These are phyloP conservation scores for Apamea epomidion DNA, from an alignment of 2,888 invertebrate species.

Conservation along the genomic window DNA sequence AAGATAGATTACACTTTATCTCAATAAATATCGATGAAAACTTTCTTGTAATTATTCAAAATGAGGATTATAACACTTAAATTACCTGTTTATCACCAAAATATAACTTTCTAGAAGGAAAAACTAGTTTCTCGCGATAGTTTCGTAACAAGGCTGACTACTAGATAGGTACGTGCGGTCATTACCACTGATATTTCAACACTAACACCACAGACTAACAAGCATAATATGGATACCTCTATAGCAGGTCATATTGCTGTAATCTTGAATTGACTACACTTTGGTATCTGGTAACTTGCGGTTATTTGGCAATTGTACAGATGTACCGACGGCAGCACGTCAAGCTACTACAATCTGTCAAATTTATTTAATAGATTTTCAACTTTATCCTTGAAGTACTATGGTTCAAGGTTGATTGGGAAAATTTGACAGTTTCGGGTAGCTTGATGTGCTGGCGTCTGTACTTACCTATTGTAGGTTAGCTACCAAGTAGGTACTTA, in stretches of 20 bases:
- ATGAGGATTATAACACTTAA: not conserved
- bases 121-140: not conserved
- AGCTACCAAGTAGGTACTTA: too few species aligned
- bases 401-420: too few species aligned
- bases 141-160: constrained; percentile 3
- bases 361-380: too few species aligned
- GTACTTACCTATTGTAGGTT: not conserved
- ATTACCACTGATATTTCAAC: constrained; percentile 17
- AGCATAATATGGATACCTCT: constrained; percentile 8
- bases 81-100: not conserved
- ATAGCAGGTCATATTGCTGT: constrained; percentile 20
- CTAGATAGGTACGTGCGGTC: constrained; percentile 33
- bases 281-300: not conserved
- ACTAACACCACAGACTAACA: constrained; percentile 34
- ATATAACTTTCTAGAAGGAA: not conserved
- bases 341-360: too few species aligned
- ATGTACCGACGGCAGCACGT: too few species aligned
- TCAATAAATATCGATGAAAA: constrained; percentile 16
- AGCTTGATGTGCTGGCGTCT: too few species aligned
- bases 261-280: constrained; percentile 41
- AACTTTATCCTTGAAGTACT: too few species aligned
- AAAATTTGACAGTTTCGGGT: too few species aligned
- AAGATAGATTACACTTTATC: constrained; percentile 3
- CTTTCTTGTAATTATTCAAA: constrained; percentile 35
- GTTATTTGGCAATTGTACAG: constrained; percentile 14